phyloP scores from a whole-genome alignment of 37 sponge, comb jelly and placozoan genomes.

The Axinella damicornis region DNA sequence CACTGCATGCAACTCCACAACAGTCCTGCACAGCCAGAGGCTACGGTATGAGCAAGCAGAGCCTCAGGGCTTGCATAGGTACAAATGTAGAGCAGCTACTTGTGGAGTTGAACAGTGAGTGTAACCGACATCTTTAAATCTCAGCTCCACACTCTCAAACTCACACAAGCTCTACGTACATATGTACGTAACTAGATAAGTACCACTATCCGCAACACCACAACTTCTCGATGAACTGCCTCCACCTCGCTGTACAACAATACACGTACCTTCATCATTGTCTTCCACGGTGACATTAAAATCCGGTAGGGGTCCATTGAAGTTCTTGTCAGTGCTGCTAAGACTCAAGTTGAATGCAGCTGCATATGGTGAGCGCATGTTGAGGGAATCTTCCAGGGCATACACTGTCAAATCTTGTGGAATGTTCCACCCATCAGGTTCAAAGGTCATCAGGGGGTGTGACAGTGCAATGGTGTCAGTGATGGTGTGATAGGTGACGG shows the following conservation, averaged over 20 bases:
- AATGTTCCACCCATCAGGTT: slow-evolving; percentile 80
- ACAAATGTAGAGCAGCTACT: too few species aligned
- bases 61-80: too few species aligned
- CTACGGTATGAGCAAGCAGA: too few species aligned
- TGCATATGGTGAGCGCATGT: slow-evolving; percentile 56
- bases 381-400: slow-evolving; percentile 69
- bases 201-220: too few species aligned
- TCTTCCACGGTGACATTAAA: slow-evolving; percentile 78
- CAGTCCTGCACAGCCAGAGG: too few species aligned
- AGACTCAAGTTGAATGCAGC: slow-evolving; percentile 65
- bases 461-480: slow-evolving; percentile 57
- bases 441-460: slow-evolving; percentile 66
- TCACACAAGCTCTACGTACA: too few species aligned
- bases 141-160: too few species aligned
- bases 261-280: slow-evolving; percentile 77
- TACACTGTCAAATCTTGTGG: slow-evolving; percentile 71
- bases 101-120: too few species aligned
- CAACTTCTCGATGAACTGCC: too few species aligned
- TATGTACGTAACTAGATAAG: too few species aligned
- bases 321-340: slow-evolving; percentile 74
- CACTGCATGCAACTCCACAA: too few species aligned
- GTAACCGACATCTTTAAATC: too few species aligned
- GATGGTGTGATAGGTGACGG: slow-evolving; percentile 60
- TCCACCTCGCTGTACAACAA: not conserved
- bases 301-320: slow-evolving; percentile 59